These are phyloP conservation scores for Rutpela maculata DNA, from an alignment of 2,888 invertebrate genomes.

Conservation along the genomic window DNA sequence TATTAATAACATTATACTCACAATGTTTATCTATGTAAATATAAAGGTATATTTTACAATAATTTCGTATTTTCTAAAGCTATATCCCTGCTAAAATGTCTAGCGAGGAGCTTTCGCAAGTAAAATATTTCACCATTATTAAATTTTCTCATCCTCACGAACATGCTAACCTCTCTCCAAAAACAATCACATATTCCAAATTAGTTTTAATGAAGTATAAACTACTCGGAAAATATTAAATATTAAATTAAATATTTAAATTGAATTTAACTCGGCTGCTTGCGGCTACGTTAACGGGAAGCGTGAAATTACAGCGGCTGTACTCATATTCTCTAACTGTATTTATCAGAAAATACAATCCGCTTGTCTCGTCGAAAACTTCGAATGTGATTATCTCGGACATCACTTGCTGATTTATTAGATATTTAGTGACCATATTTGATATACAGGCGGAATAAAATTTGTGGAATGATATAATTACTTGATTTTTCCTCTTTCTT, in stretches of 20 bases:
- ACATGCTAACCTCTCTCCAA: neutral
- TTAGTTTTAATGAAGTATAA: constrained; percentile 19
- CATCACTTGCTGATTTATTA: too few species aligned
- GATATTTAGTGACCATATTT: too few species aligned
- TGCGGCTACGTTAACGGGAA: constrained; percentile 16
- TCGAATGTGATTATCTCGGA: too few species aligned
- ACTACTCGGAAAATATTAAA: constrained; percentile 32
- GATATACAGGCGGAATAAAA: too few species aligned
- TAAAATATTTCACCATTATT: neutral
- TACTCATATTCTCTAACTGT: neutral
- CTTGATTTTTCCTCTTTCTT: too few species aligned
- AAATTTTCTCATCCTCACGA: neutral
- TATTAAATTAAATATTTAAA: constrained; percentile 37
- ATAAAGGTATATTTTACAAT: too few species aligned
- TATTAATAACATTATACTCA: too few species aligned
- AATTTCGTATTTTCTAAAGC: too few species aligned
- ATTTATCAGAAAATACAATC: neutral
- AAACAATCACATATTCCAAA: constrained; percentile 8
- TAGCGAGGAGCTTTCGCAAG: neutral
- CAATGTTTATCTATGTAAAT: too few species aligned
- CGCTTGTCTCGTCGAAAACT: too few species aligned
- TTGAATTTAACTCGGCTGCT: constrained; percentile 27
- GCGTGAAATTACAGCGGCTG: constrained; percentile 18
- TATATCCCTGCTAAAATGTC: too few species aligned
- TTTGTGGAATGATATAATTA: too few species aligned